Evolutionary conservation across 2,888 invertebrate species (phyloP).

Genomic region (Pollenia griseotomentosa): DNA sequence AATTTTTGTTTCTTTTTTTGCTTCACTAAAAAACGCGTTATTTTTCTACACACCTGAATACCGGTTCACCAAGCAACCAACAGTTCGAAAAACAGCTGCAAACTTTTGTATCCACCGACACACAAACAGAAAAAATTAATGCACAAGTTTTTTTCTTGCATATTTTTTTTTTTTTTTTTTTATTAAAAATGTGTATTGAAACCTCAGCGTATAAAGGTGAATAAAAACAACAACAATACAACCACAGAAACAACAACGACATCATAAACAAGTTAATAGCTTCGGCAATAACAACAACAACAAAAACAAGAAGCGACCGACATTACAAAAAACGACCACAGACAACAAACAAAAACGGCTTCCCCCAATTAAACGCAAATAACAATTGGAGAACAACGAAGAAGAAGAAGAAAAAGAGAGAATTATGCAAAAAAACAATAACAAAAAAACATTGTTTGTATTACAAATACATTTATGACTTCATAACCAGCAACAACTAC

Average conservation of each 20-base stretch:
- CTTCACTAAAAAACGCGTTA: constrained; percentile 14
- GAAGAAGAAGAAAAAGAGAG: background rate
- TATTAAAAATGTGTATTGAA: constrained; percentile 43
- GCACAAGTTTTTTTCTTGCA: constrained; percentile 11
- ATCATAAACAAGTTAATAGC: constrained; percentile 9
- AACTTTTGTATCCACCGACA: constrained; percentile 31
- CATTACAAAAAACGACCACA: constrained; percentile 49
- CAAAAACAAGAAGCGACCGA: background rate
- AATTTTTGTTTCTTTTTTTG: background rate
- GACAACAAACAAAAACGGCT: constrained; percentile 65
- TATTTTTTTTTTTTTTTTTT: constrained; percentile 5
- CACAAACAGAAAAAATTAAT: constrained; percentile 28
- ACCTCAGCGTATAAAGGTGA: constrained; percentile 57
- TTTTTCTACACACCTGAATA: constrained; percentile 34
- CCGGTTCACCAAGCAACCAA: constrained; percentile 51
- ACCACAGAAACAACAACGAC: background rate
- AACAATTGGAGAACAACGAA: constrained; percentile 28
- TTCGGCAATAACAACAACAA: constrained; percentile 27
- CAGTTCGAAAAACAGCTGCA: constrained; percentile 67
- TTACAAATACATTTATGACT: constrained; percentile 48
- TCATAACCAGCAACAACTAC: constrained; percentile 45
- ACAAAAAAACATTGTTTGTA: background rate
- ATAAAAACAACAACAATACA: constrained; percentile 42
- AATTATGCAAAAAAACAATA: background rate
- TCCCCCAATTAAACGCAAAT: constrained; percentile 69